Evolutionary conservation across 2,797 vertebrate species (phyloP).

Genomic region (Apogon talboti): DNA sequence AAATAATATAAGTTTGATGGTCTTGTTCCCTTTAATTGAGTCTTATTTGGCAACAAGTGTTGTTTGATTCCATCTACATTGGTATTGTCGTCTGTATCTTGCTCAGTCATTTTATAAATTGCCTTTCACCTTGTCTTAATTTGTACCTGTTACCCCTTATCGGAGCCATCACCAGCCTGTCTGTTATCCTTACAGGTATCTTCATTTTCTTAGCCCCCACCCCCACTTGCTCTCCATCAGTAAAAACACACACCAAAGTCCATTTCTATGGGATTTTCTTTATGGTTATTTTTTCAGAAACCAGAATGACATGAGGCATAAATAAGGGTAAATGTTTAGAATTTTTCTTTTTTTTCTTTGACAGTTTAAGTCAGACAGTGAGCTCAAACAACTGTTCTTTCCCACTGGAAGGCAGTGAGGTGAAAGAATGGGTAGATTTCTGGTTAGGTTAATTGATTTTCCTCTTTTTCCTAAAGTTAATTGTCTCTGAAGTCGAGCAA

Average conservation of each 20-base stretch:
- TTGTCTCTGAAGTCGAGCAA: too few relatives aligned
- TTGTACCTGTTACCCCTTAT: conserved; percentile 36
- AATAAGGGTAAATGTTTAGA: too few relatives aligned
- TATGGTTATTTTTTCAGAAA: too few relatives aligned
- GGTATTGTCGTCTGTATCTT: conserved; percentile 15
- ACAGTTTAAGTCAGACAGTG: too few relatives aligned
- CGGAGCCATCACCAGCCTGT: conserved; percentile 22
- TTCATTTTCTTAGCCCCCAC: conserved; percentile 23
- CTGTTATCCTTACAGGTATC: conserved; percentile 29
- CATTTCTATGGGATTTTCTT: too few relatives aligned
- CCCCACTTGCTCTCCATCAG: conserved; percentile 16
- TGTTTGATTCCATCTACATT: conserved; percentile 31
- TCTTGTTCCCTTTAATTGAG: conserved; percentile 30
- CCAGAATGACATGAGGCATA: too few relatives aligned
- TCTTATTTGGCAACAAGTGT: conserved; percentile 34
- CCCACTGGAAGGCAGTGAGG: background rate
- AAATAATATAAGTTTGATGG: conserved; percentile 17
- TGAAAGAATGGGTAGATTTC: background rate
- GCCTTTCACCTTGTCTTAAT: conserved; percentile 52
- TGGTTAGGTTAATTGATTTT: background rate
- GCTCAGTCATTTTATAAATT: conserved; percentile 39
- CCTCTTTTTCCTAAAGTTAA: background rate
- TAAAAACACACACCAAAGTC: background rate
- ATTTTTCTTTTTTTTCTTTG: background rate
- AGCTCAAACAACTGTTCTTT: background rate